Evolutionary conservation across 37 sponge, comb jelly and placozoan genomes (phyloP), one percentile per base, ranked within the genome.

Genomic region (Aphrocallistes beatrix): DNA sequence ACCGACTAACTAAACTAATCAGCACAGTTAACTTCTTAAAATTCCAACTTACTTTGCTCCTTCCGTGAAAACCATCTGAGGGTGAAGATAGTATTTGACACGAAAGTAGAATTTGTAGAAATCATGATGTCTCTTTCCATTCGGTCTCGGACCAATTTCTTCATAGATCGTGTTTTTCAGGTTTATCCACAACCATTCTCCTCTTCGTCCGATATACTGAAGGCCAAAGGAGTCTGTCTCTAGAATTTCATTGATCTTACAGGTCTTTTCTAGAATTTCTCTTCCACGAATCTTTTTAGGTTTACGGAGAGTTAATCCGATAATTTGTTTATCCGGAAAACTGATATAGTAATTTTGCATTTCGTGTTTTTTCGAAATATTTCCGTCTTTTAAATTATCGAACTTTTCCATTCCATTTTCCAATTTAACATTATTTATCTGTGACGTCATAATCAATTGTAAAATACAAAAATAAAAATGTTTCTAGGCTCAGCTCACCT

Each of bases 1-100:
- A n/a, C n/a, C n/a, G n/a, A n/a, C n/a, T n/a, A n/a, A n/a, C n/a
- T n/a, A n/a, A n/a, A n/a, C n/a, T n/a, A n/a, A n/a, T n/a, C n/a
- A n/a, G n/a, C n/a, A n/a, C n/a, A n/a, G n/a, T n/a, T n/a, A n/a
- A n/a, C n/a, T n/a, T 25, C 3, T 60, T 60, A 60, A 60, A 32
- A 25, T 32, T 19, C 75, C 10, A 60, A 60, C 75, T 60, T 60
- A 60, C 75, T 60, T 60, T 19, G 75, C 75, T 60, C 75, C 75
- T 6, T 19, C 8, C 3, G 75, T 60, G 34, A 60, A 60, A 25
- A 60, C 75, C 75, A 60, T 60, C 75, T 60, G 75, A 6, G 75
- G 75, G n/a, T 60, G 75, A 32, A 60, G 34, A 13, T 60, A 60
- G 75, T 25, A 60, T 13, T 60, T 60, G 21, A 60, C 75, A 25